phyloP scores from a whole-genome alignment of 2,888 invertebrate species.

The Drepana falcataria region DNA sequence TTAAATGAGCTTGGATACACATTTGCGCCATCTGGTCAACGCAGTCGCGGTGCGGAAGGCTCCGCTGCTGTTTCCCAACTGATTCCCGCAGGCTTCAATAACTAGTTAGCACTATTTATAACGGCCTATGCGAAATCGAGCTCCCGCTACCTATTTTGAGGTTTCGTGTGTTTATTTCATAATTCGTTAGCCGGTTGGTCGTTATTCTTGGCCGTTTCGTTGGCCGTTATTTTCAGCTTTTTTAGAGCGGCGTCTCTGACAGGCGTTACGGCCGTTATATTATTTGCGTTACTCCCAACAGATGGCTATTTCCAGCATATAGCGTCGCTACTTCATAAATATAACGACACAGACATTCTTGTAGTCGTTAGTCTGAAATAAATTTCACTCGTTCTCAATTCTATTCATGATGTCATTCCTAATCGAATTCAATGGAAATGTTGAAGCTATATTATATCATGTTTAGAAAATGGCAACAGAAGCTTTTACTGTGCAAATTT shows the following conservation, averaged over 20 bases:
- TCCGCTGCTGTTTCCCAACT: constrained; percentile 52
- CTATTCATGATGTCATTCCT: no score
- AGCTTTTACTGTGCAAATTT: no score
- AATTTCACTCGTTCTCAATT: background rate
- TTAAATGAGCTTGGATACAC: constrained; percentile 24
- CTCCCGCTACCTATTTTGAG: constrained; percentile 42
- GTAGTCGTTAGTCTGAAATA: background rate
- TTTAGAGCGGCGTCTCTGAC: constrained; percentile 20
- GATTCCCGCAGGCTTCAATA: constrained; percentile 43
- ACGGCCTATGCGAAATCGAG: constrained; percentile 36
- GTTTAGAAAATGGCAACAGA: no score
- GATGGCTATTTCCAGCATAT: constrained; percentile 33
- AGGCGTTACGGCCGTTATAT: constrained; percentile 20
- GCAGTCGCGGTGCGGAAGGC: constrained; percentile 47
- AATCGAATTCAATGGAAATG: no score
- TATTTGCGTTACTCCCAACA: constrained; percentile 37
- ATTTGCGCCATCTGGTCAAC: constrained; percentile 49
- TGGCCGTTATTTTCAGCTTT: constrained; percentile 44
- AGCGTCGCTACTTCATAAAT: constrained; percentile 14
- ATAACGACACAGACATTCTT: constrained; percentile 12
- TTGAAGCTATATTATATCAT: no score
- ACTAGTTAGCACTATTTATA: constrained; percentile 34
- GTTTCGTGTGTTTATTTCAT: constrained; percentile 36
- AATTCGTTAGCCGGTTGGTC: constrained; percentile 44
- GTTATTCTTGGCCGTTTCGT: constrained; percentile 45